Base-by-base conservation (phyloP, 2,797 vertebrate genomes). In the Heteromormyrus szaboi region DNA sequence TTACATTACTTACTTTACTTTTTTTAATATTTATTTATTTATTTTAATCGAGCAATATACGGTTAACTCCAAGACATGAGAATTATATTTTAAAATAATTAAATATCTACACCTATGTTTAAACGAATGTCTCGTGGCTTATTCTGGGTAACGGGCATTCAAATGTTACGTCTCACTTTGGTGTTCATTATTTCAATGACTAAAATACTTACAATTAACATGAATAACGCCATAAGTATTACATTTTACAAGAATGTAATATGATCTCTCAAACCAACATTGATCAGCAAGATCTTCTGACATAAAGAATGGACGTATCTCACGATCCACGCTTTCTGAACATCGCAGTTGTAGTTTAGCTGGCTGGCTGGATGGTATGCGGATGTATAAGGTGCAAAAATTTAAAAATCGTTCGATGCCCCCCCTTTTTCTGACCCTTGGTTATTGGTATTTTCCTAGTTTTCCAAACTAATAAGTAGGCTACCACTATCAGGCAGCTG, bases 401-500 rank as follows among this genome's bases (percentile, higher is more conserved):
- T 11, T 3, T 22, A 25, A 50, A 44, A 50, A 84, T 48, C 41
- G 46, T 48, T 48, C 19, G n/a, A 48, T 51, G 81, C 12, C 8
- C 44, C 90, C 92, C 92, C 95, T 93, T 56, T 93, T 93, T 92
- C 92, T 92, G 90, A 94, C 94, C 96, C 97, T 97, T 97, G 97
- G 97, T 99, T 99, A 98, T 99, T 98, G 97, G 97, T 98, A 98
- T 98, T 99, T 99, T 98, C 98, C 98, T 97, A 98, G 97, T 97
- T 99, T 99, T 99, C 98, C 97, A 97, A 98, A 99, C 98, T 98
- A 99, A 98, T 99, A 99, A 98, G 97, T 97, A 72, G 65, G 29
- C 65, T 72, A 98, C 96, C 96, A 98, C 97, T 97, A 98, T 98
- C 96, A 97, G 95, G 95, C 96, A 95, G 95, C 96, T 97, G 96